Base-by-base conservation (phyloP, 2,888 invertebrate genomes). In the Liopterus haemorrhoidalis region DNA sequence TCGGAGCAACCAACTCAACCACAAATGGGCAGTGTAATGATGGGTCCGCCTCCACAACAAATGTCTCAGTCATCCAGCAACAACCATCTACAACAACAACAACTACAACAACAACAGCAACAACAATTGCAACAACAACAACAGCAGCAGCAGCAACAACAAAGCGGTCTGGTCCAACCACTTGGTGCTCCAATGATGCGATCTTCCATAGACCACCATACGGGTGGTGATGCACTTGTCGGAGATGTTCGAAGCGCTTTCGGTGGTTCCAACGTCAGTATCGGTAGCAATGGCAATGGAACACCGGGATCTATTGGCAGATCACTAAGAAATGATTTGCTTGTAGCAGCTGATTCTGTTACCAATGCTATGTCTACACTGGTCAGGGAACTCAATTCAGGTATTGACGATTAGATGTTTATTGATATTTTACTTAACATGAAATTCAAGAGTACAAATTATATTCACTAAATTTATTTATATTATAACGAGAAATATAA, bases 331-430 rank as follows among this genome's bases (percentile, higher is more conserved):
- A 88, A 89, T 63, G 93, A 94, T 69, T 77, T 97, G 42, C 76
- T 96, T 55, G 87, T 89, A 61, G 95, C 96, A 33, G 96, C 96
- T 31, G 96, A 96, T 70, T 94, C 92, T 19, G 95, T 97, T 56
- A 95, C 96, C 49, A 91, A 91, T 70, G 96, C 96, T 50, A 96
- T 97, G 94, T 93, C 94, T 22, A 91, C 92, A 18, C 79, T 97
- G 57, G 96, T 97, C 57, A 79, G 91, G 67, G 96, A 97, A 74
- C 79, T 96, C 41, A 94, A 95, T 70, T 88, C 91, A 74, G 89
- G 86, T 86, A 71, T 72, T 75, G 63, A 64, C 52, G 57, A 59
- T 50, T 60, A n/a, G n/a, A n/a, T n/a, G n/a, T n/a, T n/a, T n/a
- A n/a, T n/a, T n/a, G n/a, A n/a, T n/a, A n/a, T n/a, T n/a, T n/a